A percentile compares a stretch with the other conserved stretches of the same genome.
These are phyloP conservation scores for Enteromius trimaculatus DNA, from an alignment of 2,797 vertebrate species.

Conservation along the genomic window DNA sequence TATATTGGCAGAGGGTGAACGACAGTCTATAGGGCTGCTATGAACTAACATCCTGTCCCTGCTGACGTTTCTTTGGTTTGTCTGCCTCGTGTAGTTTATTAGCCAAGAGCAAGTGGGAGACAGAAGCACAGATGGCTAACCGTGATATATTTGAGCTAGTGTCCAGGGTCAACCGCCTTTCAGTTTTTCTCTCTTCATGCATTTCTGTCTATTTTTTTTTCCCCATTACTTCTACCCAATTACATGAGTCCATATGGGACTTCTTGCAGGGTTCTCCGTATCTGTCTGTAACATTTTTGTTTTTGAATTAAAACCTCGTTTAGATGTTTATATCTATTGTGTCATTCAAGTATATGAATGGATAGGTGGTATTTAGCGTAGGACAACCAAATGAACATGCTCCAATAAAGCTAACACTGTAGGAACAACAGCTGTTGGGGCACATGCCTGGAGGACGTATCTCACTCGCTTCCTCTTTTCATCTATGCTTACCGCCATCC, in stretches of 20 bases:
- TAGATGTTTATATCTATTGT: background rate
- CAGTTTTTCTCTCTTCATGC: constrained; percentile 20
- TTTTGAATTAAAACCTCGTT: background rate
- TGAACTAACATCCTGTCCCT: constrained; percentile 17
- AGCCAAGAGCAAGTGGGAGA: constrained; percentile 11
- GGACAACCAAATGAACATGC: background rate
- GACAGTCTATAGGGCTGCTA: background rate
- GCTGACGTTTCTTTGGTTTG: constrained; percentile 22
- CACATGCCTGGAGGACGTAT: constrained; percentile 32
- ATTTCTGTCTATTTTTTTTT: background rate
- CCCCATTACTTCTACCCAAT: background rate
- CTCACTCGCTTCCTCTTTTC: constrained; percentile 14
- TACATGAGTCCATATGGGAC: background rate
- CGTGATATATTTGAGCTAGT: constrained; percentile 38
- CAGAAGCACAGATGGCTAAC: constrained; percentile 21
- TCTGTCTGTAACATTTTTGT: background rate
- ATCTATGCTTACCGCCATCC: constrained; percentile 7
- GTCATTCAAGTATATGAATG: background rate
- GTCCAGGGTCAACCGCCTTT: constrained; percentile 28
- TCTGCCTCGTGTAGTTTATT: constrained; percentile 31
- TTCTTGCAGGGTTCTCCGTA: background rate
- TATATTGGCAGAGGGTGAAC: background rate
- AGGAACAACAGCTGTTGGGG: constrained; percentile 7
- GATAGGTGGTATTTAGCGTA: background rate
- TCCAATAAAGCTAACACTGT: background rate